Evolutionary conservation across 1,140 invertebrate genomes (phyloP), one percentile per base, ranked within the genome.

Genomic region (Notospermus geniculatus): DNA sequence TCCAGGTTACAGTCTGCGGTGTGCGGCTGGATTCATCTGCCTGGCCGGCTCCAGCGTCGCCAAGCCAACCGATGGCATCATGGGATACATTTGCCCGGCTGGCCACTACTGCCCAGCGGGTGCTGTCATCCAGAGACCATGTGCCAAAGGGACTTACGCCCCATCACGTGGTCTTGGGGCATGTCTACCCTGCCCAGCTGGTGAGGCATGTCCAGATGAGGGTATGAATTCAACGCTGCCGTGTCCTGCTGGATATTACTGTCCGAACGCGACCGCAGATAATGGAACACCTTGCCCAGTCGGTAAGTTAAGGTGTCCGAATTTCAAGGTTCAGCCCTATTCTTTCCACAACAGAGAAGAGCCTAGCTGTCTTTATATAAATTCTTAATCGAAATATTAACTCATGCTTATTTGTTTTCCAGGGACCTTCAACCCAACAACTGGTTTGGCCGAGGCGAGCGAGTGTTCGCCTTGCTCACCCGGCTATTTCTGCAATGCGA

Each of bases 161-260:
- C 74, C 74, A 13, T 58, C 13, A 0, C 62, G 52, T 7, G 67
- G 63, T 28, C 56, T 70, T 13, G 73, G 61, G 52, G 54, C 41
- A 19, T 76, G 74, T 64, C 29, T 65, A 15, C 45, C 50, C 0
- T 78, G 74, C 68, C 68, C 67, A 19, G 66, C 66, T 0, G 76
- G 76, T 36, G 68, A 66, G 19, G 67, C 71, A 0, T 79, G 77
- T 66, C 76, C 74, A 5, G 27, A 62, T 9, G 57, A 61, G 19
- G 77, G 67, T 36, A 77, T 79, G 74, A 78, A 77, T 57, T 57
- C 60, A 13, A 72, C 76, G 2, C 30, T 68, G 2, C 69, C 69
- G 0, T 79, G 77, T 65, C 74, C 75, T 19, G 59, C 67, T 28
- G 77, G 77, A 2, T 69, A 71, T 62, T 79, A 76, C 62, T 79